A percentile compares a stretch with the other conserved stretches of the same genome.
phyloP scores from a whole-genome alignment of 1,140 invertebrate genomes.

The Camponotus floridanus region DNA sequence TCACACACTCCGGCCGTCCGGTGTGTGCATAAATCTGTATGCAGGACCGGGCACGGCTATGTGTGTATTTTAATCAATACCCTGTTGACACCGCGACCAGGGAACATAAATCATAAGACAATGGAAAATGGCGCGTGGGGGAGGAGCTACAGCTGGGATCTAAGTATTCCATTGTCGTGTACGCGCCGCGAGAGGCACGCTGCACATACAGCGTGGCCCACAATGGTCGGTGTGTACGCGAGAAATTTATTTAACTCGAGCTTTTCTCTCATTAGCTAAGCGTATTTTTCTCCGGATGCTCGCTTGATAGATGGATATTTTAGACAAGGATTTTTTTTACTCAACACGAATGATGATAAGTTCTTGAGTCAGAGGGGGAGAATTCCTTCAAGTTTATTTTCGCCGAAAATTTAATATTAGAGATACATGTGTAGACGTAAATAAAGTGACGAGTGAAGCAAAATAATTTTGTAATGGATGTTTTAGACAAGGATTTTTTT shows the following conservation, averaged over 20 bases:
- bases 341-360: not conserved
- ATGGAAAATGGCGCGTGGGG: slow-evolving; percentile 72
- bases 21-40: slow-evolving; percentile 68
- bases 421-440: too few species aligned
- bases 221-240: slow-evolving; percentile 38
- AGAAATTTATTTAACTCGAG: slow-evolving; percentile 54
- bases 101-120: slow-evolving; percentile 81
- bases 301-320: not conserved
- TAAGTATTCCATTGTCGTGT: slow-evolving; percentile 80
- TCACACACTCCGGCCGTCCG: slow-evolving; percentile 43
- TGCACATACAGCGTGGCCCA: slow-evolving; percentile 24
- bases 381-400: not conserved
- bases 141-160: slow-evolving; percentile 72
- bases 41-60: slow-evolving; percentile 18
- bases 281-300: not conserved
- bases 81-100: slow-evolving; percentile 75
- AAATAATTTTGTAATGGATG: too few species aligned
- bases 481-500: not conserved
- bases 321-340: not conserved
- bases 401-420: too few species aligned
- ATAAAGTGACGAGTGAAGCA: too few species aligned
- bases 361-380: too few species aligned
- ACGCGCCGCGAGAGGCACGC: slow-evolving; percentile 48
- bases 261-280: slow-evolving; percentile 40
- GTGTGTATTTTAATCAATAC: slow-evolving; percentile 79